Evolutionary conservation across 2,113 vertebrate species (phyloP), one percentile per base, ranked within the genome.

Genomic region (Sceloporus undulatus): DNA sequence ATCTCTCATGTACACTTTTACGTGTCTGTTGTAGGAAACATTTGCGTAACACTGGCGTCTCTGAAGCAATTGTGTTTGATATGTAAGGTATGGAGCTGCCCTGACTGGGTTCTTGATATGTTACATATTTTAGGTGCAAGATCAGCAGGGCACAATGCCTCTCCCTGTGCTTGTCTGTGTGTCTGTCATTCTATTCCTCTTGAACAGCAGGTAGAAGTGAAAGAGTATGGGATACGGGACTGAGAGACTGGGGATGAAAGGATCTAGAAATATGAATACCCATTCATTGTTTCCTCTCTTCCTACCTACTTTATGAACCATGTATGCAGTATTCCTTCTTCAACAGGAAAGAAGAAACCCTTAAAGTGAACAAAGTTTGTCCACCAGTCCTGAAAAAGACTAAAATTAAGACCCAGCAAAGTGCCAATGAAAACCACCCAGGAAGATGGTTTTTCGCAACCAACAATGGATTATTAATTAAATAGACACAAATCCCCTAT

Each of bases 91-190:
- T 34, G 9, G 70, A 56, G 82, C 29, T 73, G 42, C 48, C 48
- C 4, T 54, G 29, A 73, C 82, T 21, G 68, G 16, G 10, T 71
- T 71, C 42, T 21, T 84, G 5, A 71, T n/a, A n/a, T 16, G 8
- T 73, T 71, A 84, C 16, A 54, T 84, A 71, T 84, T 84, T 73
- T 84, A 84, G 68, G 68, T 56, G 82, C 54, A 29, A n/a, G 82
- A 84, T 54, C 82, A 84, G 48, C 68, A 56, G 25, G 68, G 34
- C 82, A 34, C 3, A 34, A 10, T 56, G 29, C 7, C 68, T 71
- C 66, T 66, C 42, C 19, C 66, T 84, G 82, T 54, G 66, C 66
- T 71, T 71, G 14, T 54, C 66, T 84, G 68, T 38, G 56, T 54
- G 48, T 34, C 42, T 56, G 66, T 38, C 9, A 34, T 68, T 54